A percentile compares a stretch with the other conserved stretches of the same genome.
Evolutionary conservation across 2,113 vertebrate genomes (phyloP).

Genomic region (Chunga burmeisteri): DNA sequence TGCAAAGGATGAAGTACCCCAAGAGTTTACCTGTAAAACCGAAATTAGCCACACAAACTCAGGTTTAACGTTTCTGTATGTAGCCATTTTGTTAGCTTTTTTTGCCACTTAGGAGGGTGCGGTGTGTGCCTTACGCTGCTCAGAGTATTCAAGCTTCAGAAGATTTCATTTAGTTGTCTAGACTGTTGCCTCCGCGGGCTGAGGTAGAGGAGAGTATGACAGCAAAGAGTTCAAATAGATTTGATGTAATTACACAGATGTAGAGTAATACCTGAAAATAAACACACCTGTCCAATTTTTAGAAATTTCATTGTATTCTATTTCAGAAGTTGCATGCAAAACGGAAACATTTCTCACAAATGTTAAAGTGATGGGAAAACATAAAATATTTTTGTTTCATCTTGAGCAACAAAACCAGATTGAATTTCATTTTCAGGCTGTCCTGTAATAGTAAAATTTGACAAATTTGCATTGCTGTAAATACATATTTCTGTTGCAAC

Average conservation of each 20-base stretch:
- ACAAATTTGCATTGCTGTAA: not conserved
- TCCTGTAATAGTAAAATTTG: not conserved
- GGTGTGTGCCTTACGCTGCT: not conserved
- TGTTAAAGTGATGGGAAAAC: not conserved
- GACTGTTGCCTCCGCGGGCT: not conserved
- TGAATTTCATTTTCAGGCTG: not conserved
- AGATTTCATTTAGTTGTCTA: not conserved
- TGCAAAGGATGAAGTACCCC: not conserved
- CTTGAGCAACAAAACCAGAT: not conserved
- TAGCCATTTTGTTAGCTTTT: not conserved
- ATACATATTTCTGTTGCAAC: not conserved
- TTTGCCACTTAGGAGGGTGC: accelerated
- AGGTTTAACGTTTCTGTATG: not conserved
- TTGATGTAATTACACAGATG: not conserved
- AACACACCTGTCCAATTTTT: not conserved
- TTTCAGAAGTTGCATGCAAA: not conserved
- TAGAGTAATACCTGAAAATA: not conserved
- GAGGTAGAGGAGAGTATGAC: not conserved
- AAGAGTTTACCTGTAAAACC: not conserved
- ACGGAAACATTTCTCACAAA: not conserved
- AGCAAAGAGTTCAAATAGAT: not conserved
- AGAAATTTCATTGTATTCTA: not conserved
- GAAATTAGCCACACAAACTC: not conserved
- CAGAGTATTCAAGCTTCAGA: not conserved
- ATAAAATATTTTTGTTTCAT: not conserved